These are phyloP conservation scores for Hydrochoerus hydrochaeris DNA, from an alignment of 2,113 vertebrate species.

Conservation along the genomic window DNA sequence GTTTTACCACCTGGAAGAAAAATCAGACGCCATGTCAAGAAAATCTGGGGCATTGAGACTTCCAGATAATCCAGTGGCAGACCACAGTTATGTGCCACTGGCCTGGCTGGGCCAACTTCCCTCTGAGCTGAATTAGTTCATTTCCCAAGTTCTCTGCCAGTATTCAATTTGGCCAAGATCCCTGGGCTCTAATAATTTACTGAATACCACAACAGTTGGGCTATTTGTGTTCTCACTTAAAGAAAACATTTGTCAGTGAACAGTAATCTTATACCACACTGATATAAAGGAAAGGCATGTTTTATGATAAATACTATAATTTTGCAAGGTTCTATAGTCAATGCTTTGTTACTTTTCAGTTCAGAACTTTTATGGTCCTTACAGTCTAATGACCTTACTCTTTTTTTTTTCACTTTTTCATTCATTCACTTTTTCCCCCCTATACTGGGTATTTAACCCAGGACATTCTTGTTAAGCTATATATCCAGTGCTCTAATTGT, in stretches of 20 bases:
- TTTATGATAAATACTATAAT: conserved; percentile 34
- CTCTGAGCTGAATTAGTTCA: conserved; percentile 70
- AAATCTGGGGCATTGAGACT: background rate
- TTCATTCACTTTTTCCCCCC: background rate
- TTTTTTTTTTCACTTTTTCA: background rate
- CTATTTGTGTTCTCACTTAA: conserved; percentile 59
- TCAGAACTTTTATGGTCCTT: background rate
- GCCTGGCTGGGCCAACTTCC: background rate
- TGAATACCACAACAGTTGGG: conserved; percentile 49
- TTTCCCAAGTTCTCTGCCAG: conserved; percentile 60
- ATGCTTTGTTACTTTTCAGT: background rate
- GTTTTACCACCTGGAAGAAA: background rate
- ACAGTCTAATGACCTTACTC: background rate
- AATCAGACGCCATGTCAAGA: background rate
- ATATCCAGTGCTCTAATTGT: background rate
- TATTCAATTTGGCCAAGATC: conserved; percentile 68
- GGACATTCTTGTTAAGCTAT: background rate
- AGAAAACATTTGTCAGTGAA: conserved; percentile 28
- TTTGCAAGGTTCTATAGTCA: background rate
- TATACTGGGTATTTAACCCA: background rate
- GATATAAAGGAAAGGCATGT: conserved; percentile 24
- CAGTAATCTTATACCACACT: conserved; percentile 33
- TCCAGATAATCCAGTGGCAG: background rate
- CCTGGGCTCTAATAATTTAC: conserved; percentile 41
- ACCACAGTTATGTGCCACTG: background rate